Evolutionary conservation across 1,140 invertebrate genomes (phyloP), one percentile per base, ranked within the genome.

Genomic region (Mizuhopecten yessoensis): DNA sequence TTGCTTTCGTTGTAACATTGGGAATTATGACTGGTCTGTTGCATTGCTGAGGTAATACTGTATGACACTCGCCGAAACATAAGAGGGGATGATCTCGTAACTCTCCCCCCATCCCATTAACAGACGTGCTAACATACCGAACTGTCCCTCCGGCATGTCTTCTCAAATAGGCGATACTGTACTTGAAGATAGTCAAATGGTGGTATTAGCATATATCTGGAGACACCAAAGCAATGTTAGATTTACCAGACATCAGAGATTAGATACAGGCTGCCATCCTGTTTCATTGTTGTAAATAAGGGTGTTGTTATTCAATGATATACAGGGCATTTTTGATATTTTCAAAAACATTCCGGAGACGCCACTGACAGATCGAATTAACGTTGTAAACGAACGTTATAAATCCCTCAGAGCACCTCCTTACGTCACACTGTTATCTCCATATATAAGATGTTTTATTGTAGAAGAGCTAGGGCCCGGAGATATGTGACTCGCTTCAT

Each of bases 21-120:
- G n/a, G 57, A n/a, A 75, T 75, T 75, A 75, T 75, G 57, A 75
- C 57, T 75, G 57, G 57, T 29, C 57, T 75, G 57, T n/a, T 75
- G n/a, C 57, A 75, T 75, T n/a, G 17, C 57, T 75, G 57, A n/a
- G 57, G 57, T 75, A 75, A 75, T 75, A n/a, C 57, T n/a, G 11
- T 75, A 29, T 75, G 57, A 75, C 57, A 29, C 11, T 11, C 57
- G n/a, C 57, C 57, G 11, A 75, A 29, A 75, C 57, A 29, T 29
- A 75, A n/a, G 57, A 75, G 57, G n/a, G 57, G n/a, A n/a, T 75
- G 11, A 5, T 75, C 23, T 17, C 57, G 29, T 75, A 75, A 75
- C 23, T 75, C 57, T 75, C 11, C n/a, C n/a, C 57, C 23, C 23
- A 75, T 75, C n/a, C 23, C 23, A 29, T 75, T 11, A 29, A 7